These are phyloP conservation scores for Ageneiosus marmoratus DNA, from an alignment of 2,113 vertebrate species.

Conservation along the genomic window DNA sequence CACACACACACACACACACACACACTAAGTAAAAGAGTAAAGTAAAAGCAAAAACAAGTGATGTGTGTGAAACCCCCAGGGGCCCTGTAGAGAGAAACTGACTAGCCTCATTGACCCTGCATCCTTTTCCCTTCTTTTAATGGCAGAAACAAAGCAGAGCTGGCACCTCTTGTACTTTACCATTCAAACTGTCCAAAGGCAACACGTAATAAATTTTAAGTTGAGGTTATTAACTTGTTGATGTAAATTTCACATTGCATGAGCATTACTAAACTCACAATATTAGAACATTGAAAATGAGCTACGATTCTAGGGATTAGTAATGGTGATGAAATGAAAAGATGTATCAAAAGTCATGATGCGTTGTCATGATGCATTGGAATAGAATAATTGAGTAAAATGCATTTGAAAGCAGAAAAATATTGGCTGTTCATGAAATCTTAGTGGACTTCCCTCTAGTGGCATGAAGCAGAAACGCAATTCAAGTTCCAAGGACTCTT, in stretches of 20 bases:
- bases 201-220: neutral
- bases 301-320: neutral
- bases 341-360: neutral
- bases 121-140: constrained; percentile 9
- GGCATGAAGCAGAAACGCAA: constrained; percentile 32
- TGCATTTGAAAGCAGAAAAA: neutral
- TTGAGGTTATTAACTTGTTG: neutral
- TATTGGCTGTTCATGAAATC: neutral
- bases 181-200: neutral
- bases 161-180: neutral
- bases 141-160: neutral
- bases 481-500: neutral
- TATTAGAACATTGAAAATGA: neutral
- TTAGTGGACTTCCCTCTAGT: constrained; percentile 24
- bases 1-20: neutral
- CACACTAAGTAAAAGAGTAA: constrained; percentile 1
- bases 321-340: neutral
- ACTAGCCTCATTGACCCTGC: constrained; percentile 12
- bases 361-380: neutral
- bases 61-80: constrained; percentile 14
- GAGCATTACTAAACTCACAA: neutral
- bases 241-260: neutral
- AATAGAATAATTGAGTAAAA: neutral
- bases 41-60: neutral
- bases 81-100: constrained; percentile 21